Evolutionary conservation across 2,113 vertebrate species (phyloP).

Genomic region (Beaufortia kweichowensis): DNA sequence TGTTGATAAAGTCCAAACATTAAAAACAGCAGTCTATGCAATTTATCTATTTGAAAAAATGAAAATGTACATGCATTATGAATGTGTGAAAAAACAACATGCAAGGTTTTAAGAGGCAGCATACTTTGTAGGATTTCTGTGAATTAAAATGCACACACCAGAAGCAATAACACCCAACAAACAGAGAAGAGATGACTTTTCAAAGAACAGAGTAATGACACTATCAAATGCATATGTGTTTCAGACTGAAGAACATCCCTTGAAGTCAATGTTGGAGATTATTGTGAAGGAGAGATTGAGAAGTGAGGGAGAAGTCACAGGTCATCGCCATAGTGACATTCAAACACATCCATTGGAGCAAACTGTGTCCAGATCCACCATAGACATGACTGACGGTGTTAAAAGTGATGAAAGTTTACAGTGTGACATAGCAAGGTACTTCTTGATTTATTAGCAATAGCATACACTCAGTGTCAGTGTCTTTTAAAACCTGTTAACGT

Average conservation of each 20-base stretch:
- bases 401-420: not conserved
- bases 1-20: too few species aligned
- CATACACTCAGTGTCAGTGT: not conserved
- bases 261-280: constrained; percentile 90
- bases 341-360: not conserved
- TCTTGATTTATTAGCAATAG: too few species aligned
- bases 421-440: not conserved
- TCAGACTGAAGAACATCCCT: constrained; percentile 70
- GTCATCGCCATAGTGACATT: constrained; percentile 7
- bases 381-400: not conserved
- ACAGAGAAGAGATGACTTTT: too few species aligned
- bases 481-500: not conserved
- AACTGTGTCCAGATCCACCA: constrained; percentile 7
- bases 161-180: too few species aligned
- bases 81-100: too few species aligned
- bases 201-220: too few species aligned
- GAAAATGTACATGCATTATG: too few species aligned
- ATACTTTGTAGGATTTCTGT: too few species aligned
- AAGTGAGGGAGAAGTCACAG: constrained; percentile 61
- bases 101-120: too few species aligned
- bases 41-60: too few species aligned
- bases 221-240: constrained; percentile 26
- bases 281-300: constrained; percentile 86
- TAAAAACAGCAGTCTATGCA: too few species aligned
- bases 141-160: too few species aligned